Base-by-base conservation (phyloP, 1,140 invertebrate genomes). In the Solenopsis invicta region DNA sequence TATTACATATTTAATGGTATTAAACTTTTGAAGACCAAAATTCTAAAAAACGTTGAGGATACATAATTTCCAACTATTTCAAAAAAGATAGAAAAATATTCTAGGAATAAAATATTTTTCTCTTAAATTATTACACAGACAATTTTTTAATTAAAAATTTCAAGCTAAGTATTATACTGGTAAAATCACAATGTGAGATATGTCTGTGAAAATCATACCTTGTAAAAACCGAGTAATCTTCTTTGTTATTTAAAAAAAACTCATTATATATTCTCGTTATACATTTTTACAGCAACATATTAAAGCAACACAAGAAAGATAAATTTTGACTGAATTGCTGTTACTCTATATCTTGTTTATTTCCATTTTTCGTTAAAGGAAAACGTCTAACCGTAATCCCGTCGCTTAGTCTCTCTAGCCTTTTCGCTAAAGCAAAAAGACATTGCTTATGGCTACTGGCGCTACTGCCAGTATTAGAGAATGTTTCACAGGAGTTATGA, bases 401-500 rank as follows among this genome's bases (percentile, higher is more conserved):
- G 12, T 48, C 6, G 9, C 21, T n/a, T 41, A 41, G 18, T 74
- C 54, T 74, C 54, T 61, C 5, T 13, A n/a, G 13, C 6, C 21
- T 61, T 61, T 37, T 3, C 12, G 21, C 8, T 29, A 12, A 6
- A 12, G 21, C 41, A 71, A 50, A 13, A 75, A 84, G 48, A 45
- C 69, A 37, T 48, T 41, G 24, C 29, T 54, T 62, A 45, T 69
- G 37, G 71, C 10, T 81, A n/a, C n/a, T n/a, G n/a, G 13, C 54
- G 37, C 24, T 29, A 61, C n/a, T 54, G 54, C 61, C 45, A 61
- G 13, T 71, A 10, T 74, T 59, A 21, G 67, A 34, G 24, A 29
- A 50, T 61, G 13, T 75, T 84, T 50, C 29, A 24, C 24, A 69
- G 85, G 62, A 91, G 87, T 86, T 93, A 92, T 93, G 92, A 94